phyloP scores from a whole-genome alignment of 1,140 invertebrate species.

The Vollenhovia emeryi region DNA sequence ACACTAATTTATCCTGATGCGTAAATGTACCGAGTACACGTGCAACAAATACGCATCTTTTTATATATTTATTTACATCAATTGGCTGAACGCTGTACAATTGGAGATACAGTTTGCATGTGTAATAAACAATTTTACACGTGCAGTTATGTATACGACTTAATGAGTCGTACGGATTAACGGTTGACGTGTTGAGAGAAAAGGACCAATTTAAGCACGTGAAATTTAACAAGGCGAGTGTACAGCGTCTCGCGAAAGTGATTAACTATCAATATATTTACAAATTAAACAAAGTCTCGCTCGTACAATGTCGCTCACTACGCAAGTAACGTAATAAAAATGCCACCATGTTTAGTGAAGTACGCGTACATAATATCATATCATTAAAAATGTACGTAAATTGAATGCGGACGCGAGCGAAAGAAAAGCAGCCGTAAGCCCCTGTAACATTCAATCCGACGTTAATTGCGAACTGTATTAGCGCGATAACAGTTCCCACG shows the following conservation, averaged over 20 bases:
- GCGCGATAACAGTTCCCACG: conserved; percentile 14
- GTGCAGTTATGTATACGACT: not conserved
- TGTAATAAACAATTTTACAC: not conserved
- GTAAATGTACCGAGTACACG: not conserved
- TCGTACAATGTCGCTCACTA: not conserved
- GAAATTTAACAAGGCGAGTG: not conserved
- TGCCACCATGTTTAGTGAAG: not conserved
- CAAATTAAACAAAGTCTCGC: not conserved
- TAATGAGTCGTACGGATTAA: not conserved
- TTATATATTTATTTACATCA: conserved; percentile 34
- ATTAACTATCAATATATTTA: not conserved
- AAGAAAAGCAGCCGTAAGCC: not conserved
- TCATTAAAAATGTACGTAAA: not conserved
- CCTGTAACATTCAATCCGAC: not conserved
- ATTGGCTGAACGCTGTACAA: not conserved
- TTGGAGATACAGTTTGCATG: no score
- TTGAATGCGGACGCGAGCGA: not conserved
- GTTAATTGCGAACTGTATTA: not conserved
- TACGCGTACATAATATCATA: not conserved
- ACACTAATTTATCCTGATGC: conserved; percentile 41
- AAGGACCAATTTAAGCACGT: not conserved
- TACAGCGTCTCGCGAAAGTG: not conserved
- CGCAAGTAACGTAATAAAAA: not conserved
- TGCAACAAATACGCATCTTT: not conserved
- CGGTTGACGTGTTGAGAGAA: not conserved